A percentile compares a stretch with the other conserved stretches of the same genome.
Conservation (phyloP, 1,140 invertebrate species). For the Tetramorium parvispinum region DNA sequence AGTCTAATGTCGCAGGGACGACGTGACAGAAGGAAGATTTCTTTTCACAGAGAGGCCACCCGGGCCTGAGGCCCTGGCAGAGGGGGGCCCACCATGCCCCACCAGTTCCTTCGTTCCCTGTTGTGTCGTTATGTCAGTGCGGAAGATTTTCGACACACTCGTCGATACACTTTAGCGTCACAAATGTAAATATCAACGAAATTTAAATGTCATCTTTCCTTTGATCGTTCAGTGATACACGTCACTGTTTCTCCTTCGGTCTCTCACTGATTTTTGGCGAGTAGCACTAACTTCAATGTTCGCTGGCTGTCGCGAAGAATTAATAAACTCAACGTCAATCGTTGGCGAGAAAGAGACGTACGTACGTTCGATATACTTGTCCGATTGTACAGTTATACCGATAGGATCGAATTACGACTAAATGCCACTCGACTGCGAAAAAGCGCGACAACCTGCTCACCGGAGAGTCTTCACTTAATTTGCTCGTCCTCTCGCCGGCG, state of each 20-base stretch:
- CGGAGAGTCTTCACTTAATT: slow-evolving; percentile 14
- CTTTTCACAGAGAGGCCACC: slow-evolving; percentile 77
- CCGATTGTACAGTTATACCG: slow-evolving; percentile 15
- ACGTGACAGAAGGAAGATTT: slow-evolving; percentile 68
- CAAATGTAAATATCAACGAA: slow-evolving; percentile 63
- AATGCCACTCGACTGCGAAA: slow-evolving; percentile 26
- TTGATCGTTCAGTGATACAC: not conserved
- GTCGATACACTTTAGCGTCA: not conserved
- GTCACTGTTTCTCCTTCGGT: not conserved
- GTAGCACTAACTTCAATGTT: not conserved
- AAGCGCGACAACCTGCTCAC: slow-evolving; percentile 5
- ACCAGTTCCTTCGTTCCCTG: not conserved
- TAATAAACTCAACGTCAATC: not conserved
- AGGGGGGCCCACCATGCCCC: slow-evolving; percentile 78
- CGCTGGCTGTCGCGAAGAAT: not conserved
- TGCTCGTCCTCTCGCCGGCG: not conserved
- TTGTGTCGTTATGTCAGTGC: not conserved
- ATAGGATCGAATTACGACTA: slow-evolving; percentile 15
- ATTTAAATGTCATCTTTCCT: slow-evolving; percentile 74
- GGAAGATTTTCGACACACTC: not conserved
- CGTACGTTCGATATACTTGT: not conserved
- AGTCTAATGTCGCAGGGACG: slow-evolving; percentile 73
- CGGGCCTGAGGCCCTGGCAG: slow-evolving; percentile 77
- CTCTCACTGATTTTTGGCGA: not conserved
- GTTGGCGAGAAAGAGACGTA: not conserved